Conservation (phyloP, 53 echinoderm and acorn worm genomes). For the Holothuria scabra region DNA sequence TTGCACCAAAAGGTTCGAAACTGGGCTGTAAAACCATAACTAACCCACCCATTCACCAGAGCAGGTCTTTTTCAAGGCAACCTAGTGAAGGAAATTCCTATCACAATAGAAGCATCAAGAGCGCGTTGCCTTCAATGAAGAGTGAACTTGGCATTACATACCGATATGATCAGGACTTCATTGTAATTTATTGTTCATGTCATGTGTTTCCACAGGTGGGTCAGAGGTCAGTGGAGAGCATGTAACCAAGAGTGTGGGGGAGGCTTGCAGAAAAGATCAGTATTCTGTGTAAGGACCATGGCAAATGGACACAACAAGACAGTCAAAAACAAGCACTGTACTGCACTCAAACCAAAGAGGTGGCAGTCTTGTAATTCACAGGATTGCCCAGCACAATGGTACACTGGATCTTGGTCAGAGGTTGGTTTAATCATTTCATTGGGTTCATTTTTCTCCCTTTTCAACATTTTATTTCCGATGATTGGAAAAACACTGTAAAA, state of each 20-base stretch:
- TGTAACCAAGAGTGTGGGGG: slow-evolving; percentile 86
- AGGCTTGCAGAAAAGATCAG: slow-evolving; percentile 82
- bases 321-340: slow-evolving; percentile 72
- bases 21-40: too few relatives aligned
- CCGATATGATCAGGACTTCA: too few relatives aligned
- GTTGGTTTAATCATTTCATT: slow-evolving; percentile 45
- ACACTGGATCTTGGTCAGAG: slow-evolving; percentile 84
- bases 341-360: slow-evolving; percentile 60
- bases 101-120: too few relatives aligned
- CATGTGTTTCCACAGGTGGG: slow-evolving; percentile 68
- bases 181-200: neutral
- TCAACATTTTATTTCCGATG: too few relatives aligned
- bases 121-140: too few relatives aligned
- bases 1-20: too few relatives aligned
- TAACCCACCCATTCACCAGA: too few relatives aligned
- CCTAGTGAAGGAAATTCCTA: too few relatives aligned
- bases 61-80: too few relatives aligned
- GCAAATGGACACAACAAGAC: slow-evolving; percentile 69
- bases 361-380: slow-evolving; percentile 79
- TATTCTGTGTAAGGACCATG: slow-evolving; percentile 77
- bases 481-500: too few relatives aligned
- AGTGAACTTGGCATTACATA: too few relatives aligned
- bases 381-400: slow-evolving; percentile 90
- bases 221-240: slow-evolving; percentile 64
- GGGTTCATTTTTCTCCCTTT: too few relatives aligned